Percentiles rank a stretch among this genome's conserved stretches.
Conservation (phyloP, 2,888 invertebrate genomes). For the Embidobia sp. region DNA sequence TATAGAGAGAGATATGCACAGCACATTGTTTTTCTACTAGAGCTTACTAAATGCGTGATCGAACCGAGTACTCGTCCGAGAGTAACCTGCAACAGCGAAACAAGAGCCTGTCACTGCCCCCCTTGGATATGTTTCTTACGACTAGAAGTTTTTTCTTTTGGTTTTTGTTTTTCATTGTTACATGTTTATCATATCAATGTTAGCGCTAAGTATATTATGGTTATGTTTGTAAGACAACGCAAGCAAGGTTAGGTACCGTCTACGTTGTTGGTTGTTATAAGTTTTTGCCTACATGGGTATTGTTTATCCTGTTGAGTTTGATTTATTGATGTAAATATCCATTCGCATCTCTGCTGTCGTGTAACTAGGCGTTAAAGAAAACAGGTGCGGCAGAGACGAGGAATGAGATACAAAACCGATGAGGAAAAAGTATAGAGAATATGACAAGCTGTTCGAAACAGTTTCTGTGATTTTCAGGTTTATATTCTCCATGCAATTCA, state of each 20-base stretch:
- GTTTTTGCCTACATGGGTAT: neutral
- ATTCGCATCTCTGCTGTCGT: slow-evolving; percentile 43
- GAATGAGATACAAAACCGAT: slow-evolving; percentile 37
- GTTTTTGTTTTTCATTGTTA: slow-evolving; percentile 8
- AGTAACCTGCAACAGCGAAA: slow-evolving; percentile 81
- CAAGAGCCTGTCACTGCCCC: slow-evolving; percentile 79
- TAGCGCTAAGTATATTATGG: slow-evolving; percentile 13
- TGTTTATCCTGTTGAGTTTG: slow-evolving; percentile 31
- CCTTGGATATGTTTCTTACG: slow-evolving; percentile 65
- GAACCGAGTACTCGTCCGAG: slow-evolving; percentile 81
- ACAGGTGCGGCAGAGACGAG: slow-evolving; percentile 34
- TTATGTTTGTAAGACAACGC: neutral
- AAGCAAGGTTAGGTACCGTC: neutral
- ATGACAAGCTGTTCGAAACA: slow-evolving; percentile 47
- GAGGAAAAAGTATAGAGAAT: slow-evolving; percentile 28
- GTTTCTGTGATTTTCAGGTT: slow-evolving; percentile 31
- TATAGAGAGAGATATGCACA: slow-evolving; percentile 73
- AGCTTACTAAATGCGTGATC: slow-evolving; percentile 81
- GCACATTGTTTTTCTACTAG: slow-evolving; percentile 77
- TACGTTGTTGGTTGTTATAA: neutral
- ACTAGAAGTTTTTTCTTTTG: slow-evolving; percentile 24
- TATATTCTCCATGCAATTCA: slow-evolving; percentile 49
- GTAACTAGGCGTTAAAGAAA: slow-evolving; percentile 21
- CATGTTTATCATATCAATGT: slow-evolving; percentile 3
- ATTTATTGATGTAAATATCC: slow-evolving; percentile 22